Base-by-base conservation (phyloP, 1,140 invertebrate genomes). In the Drosophila mojavensis region DNA sequence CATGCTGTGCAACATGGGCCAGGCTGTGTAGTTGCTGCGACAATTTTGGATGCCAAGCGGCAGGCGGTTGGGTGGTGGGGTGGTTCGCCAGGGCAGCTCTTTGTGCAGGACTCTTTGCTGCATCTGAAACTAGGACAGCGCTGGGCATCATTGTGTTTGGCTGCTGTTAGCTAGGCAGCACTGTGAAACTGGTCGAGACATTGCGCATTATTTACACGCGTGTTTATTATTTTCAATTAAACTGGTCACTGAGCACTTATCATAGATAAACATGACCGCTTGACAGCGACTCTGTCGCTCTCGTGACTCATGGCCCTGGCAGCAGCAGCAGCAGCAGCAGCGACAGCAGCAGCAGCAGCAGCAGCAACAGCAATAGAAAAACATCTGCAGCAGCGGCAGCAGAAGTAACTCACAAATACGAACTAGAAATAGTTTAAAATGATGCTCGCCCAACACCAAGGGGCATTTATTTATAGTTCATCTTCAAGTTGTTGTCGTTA, bases 221-320 rank as follows among this genome's bases (percentile, higher is more conserved):
- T 86, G 83, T 86, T 86, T 86, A 88, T 86, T 86, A 88, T 86
- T 86, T 88, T 86, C 83, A 86, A 86, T 86, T 86, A 86, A 86
- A 86, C 77, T 82, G 68, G 54, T 28, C 79, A 88, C 56, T 65
- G 53, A 61, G 72, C 53, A 73, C 70, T 73, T 88, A 79, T 88
- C 68, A 72, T 79, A 86, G 83, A 77, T 83, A 86, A 86, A 79
- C 77, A 79, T 70, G 71, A 7, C 69, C 47, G 43, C 56, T 30
- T 69, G 26, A 41, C 56, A 62, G 11, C 26, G 28, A 24, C 33
- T 26, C 56, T 41, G 10, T 45, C 33, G 45, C 20, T 45, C 56
- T 45, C 56, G 56, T 84, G 81, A 80, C 64, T 84, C 81, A 80
- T 74, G 68, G 43, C 66, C 48, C 59, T 68, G 71, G 66, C 79